phyloP scores from a whole-genome alignment of 2,888 invertebrate species.

The Peribatodes rhomboidaria region DNA sequence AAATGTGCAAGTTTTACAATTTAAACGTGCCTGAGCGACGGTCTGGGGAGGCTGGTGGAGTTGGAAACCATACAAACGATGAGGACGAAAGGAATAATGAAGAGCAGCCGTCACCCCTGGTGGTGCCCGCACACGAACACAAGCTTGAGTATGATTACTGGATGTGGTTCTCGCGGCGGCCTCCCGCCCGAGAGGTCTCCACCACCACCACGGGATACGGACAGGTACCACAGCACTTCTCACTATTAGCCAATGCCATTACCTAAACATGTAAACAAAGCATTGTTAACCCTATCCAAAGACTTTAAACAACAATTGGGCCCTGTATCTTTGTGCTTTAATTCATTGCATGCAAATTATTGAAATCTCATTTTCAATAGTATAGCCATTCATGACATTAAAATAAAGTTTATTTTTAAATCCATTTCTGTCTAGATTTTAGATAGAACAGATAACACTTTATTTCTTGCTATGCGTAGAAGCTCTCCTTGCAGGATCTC shows the following conservation, averaged over 20 bases:
- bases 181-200: constrained; percentile 78
- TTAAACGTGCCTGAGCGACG: constrained; percentile 85
- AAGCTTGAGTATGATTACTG: constrained; percentile 97
- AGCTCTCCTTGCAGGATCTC: too few species aligned
- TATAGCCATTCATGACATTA: neutral
- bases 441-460: too few species aligned
- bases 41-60: constrained; percentile 72
- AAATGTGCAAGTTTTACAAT: constrained; percentile 86
- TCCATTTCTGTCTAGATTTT: neutral
- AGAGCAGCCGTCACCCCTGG: constrained; percentile 67
- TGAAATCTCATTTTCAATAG: neutral
- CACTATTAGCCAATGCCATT: neutral
- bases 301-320: neutral
- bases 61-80: constrained; percentile 72
- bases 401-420: neutral
- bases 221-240: constrained; percentile 63
- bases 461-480: too few species aligned
- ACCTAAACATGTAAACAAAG: constrained; percentile 41
- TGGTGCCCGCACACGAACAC: constrained; percentile 94
- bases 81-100: constrained; percentile 76
- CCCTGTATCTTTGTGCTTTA: constrained; percentile 1
- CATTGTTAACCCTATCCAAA: constrained; percentile 6
- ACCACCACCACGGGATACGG: constrained; percentile 80
- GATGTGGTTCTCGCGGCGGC: constrained; percentile 93
- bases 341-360: neutral